phyloP scores from a whole-genome alignment of 2,888 invertebrate genomes.

The Meta bourneti region DNA sequence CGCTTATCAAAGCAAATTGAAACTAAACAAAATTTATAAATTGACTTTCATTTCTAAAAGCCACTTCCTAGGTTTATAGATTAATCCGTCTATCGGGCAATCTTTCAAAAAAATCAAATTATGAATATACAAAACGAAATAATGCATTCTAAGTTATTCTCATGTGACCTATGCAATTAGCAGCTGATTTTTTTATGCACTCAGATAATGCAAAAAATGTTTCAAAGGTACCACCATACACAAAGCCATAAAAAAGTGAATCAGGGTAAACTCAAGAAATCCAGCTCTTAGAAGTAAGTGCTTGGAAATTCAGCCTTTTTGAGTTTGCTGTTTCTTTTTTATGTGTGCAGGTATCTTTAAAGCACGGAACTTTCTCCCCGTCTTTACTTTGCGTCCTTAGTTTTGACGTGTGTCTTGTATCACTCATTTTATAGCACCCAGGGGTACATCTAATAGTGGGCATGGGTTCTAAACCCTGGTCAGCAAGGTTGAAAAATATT shows the following conservation, averaged over 20 bases:
- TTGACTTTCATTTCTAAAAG: no score
- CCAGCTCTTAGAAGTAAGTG: neutral
- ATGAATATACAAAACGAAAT: neutral
- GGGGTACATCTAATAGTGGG: slow-evolving; percentile 51
- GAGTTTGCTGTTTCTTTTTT: slow-evolving; percentile 4
- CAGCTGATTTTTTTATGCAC: neutral
- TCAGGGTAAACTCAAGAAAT: neutral
- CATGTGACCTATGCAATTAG: neutral
- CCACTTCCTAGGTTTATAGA: no score
- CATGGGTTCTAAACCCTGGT: slow-evolving; percentile 45
- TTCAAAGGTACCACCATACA: neutral
- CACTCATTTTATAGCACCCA: slow-evolving; percentile 68
- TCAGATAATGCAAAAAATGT: neutral
- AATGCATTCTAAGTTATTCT: neutral
- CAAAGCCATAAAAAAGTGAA: neutral
- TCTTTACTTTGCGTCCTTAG: slow-evolving; percentile 19
- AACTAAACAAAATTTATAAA: no score
- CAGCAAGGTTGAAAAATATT: neutral
- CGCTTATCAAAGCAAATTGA: no score
- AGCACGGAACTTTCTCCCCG: slow-evolving; percentile 25
- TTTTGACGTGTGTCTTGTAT: slow-evolving; percentile 72
- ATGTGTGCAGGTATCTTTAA: slow-evolving; percentile 30
- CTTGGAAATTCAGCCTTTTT: neutral
- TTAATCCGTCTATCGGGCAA: no score
- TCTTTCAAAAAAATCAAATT: no score